Conservation (phyloP, 2,113 vertebrate genomes). For the Actenoides hombroni region DNA sequence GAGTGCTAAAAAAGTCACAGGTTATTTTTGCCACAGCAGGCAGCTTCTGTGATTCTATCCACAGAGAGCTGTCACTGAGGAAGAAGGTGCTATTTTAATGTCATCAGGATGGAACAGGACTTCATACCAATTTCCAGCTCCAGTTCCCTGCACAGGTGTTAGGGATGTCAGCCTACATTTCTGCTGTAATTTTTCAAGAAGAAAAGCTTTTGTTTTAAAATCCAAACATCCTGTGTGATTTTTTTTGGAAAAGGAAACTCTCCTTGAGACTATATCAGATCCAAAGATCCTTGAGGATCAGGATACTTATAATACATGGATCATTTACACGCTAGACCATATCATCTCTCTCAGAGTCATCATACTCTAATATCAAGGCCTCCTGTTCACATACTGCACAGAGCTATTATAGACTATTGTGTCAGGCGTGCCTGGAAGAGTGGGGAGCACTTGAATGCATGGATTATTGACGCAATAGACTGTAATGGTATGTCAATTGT, state of each 20-base stretch:
- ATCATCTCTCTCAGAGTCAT: background rate
- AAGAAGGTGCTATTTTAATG: conserved; percentile 34
- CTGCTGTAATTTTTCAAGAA: conserved; percentile 15
- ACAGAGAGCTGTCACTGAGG: background rate
- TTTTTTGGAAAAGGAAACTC: background rate
- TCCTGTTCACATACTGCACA: conserved; percentile 9
- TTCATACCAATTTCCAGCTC: conserved; percentile 10
- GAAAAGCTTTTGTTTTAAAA: conserved; percentile 21
- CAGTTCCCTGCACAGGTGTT: background rate
- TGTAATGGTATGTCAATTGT: conserved; percentile 66
- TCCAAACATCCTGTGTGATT: background rate
- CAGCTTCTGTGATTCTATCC: background rate
- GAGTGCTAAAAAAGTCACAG: background rate
- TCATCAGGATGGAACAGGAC: background rate
- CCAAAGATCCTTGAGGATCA: conserved; percentile 41
- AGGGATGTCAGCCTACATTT: background rate
- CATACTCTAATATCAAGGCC: conserved; percentile 41
- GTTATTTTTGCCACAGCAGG: conserved; percentile 30
- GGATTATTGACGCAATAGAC: conserved; percentile 64
- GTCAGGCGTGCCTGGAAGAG: conserved; percentile 49
- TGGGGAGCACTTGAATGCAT: conserved; percentile 60
- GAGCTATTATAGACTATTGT: conserved; percentile 49
- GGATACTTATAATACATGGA: background rate
- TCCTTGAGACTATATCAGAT: background rate
- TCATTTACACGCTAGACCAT: conserved; percentile 21